Conservation (phyloP, 2,888 invertebrate species). For the Cataglyphis rosenhaueri region DNA sequence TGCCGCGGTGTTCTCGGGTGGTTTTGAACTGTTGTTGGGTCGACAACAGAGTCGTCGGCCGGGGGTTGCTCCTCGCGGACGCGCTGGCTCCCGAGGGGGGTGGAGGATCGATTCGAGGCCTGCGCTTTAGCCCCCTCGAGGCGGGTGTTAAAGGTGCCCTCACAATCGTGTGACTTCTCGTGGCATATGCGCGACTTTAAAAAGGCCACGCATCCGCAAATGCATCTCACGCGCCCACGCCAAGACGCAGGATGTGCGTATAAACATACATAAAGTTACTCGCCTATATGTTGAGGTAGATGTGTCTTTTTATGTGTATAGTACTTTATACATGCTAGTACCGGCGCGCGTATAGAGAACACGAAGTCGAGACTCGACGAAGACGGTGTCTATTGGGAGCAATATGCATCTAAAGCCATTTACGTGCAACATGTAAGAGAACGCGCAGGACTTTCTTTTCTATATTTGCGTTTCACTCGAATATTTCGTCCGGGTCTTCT, state of each 20-base stretch:
- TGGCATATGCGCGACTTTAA: conserved; percentile 59
- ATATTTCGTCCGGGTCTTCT: neutral
- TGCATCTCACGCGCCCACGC: neutral
- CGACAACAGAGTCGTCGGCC: conserved; percentile 79
- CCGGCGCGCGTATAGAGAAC: neutral
- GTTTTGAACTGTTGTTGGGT: conserved; percentile 80
- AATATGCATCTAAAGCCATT: conserved; percentile 1
- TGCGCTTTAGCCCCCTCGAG: conserved; percentile 75
- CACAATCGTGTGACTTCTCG: conserved; percentile 62
- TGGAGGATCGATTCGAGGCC: conserved; percentile 80
- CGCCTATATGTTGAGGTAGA: neutral
- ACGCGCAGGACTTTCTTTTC: conserved; percentile 1
- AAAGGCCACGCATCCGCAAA: neutral
- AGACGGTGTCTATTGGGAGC: conserved; percentile 8
- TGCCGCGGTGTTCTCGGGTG: conserved; percentile 67
- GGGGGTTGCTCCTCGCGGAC: conserved; percentile 71
- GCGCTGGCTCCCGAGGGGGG: conserved; percentile 56
- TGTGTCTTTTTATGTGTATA: neutral
- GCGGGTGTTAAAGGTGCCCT: conserved; percentile 60
- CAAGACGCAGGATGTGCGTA: neutral
- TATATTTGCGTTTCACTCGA: conserved; percentile 12
- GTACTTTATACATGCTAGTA: neutral
- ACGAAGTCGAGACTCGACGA: conserved; percentile 22
- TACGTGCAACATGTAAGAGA: neutral
- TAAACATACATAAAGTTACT: neutral